Evolutionary conservation across 2,113 vertebrate genomes (phyloP).

Genomic region (Chloebia gouldiae): DNA sequence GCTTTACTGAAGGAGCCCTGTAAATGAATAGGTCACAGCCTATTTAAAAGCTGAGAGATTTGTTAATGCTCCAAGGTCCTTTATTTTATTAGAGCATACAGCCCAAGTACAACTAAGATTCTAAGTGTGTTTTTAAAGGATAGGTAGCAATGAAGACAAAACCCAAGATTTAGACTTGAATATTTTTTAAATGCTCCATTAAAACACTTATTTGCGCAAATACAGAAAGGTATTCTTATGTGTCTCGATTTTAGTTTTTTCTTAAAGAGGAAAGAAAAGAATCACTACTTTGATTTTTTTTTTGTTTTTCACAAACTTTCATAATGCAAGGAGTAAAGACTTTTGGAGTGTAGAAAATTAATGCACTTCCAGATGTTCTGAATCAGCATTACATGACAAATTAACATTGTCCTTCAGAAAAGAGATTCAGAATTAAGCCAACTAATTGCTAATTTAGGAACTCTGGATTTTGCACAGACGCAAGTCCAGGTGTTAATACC

Average conservation of each 20-base stretch:
- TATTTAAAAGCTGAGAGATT: slow-evolving; percentile 71
- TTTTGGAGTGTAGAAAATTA: slow-evolving; percentile 51
- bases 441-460: slow-evolving; percentile 64
- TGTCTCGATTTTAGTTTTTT: neutral
- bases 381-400: slow-evolving; percentile 49
- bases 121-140: neutral
- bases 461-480: neutral
- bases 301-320: neutral
- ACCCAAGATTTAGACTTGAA: neutral
- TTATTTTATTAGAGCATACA: slow-evolving; percentile 40
- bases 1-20: slow-evolving; percentile 66
- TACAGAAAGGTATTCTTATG: neutral
- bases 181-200: neutral
- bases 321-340: slow-evolving; percentile 11
- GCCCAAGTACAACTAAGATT: neutral
- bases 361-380: neutral
- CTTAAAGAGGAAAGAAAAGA: slow-evolving; percentile 16
- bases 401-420: slow-evolving; percentile 56
- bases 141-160: neutral
- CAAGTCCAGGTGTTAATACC: slow-evolving; percentile 57
- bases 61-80: slow-evolving; percentile 69
- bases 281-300: neutral
- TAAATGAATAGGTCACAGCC: slow-evolving; percentile 71
- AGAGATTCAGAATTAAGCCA: slow-evolving; percentile 47
- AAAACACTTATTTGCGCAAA: neutral